Evolutionary conservation across 2,888 invertebrate species (phyloP), one percentile per base, ranked within the genome.

Genomic region (Tiliacea citrago): DNA sequence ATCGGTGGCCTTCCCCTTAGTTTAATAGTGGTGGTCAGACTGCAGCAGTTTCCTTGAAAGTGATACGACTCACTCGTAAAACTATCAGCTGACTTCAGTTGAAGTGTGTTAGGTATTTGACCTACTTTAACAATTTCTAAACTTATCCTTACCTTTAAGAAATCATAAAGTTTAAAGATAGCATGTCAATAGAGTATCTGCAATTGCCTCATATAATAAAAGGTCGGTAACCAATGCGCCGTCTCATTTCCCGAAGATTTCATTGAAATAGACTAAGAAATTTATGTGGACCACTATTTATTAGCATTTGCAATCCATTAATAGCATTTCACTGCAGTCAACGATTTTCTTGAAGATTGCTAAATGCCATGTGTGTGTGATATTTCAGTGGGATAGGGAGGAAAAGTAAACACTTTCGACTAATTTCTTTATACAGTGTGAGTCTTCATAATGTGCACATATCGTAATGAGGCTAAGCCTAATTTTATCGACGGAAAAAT

Each of bases 1-100:
- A 77, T 71, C 72, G 62, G 67, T 82, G 55, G 53, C 72, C 45
- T 58, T 66, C 62, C 21, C 13, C 53, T 47, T 67, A 79, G 71
- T 82, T 82, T 62, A 65, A 82, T 51, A 53, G 24, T 63, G 51
- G 57, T 62, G 71, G 79, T 79, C 67, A 71, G 66, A 62, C 82
- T 77, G 79, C 51, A 70, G 57, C 13, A 77, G 82, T 77, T 82
- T 79, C 55, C 49, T 62, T 69, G 60, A 61, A 79, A 82, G 77
- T 79, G 69, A 79, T 76, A 77, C 79, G 77, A 57, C 77, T 70
- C 39, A 49, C 55, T 82, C 29, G 82, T 69, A 51, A 66, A 82
- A 70, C 82, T 82, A 60, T 79, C 69, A 65, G 53, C 69, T 76
- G 77, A 65, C 63, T 68, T 65, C 16, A 24, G 29, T 18, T 24